Conservation (phyloP, 2,797 vertebrate species). For the Pristis pectinata region DNA sequence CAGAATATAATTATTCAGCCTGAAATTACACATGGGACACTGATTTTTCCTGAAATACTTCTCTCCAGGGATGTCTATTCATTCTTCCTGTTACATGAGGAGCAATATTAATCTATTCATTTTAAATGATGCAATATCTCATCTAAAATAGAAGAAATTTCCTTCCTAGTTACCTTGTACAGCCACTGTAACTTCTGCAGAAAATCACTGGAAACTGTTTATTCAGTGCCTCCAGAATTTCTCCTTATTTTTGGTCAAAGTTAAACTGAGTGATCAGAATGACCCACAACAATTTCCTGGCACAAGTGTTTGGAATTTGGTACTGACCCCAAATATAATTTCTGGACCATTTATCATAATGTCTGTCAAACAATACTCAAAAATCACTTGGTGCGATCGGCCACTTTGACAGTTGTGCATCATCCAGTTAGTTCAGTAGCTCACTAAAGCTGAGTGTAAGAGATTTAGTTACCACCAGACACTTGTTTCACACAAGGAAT, state of each 20-base stretch:
- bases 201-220: too few species aligned
- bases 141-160: neutral
- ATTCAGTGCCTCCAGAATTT: neutral
- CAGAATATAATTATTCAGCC: neutral
- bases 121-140: neutral
- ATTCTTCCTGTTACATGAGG: neutral
- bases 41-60: neutral
- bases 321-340: neutral
- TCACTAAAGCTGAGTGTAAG: neutral
- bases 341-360: neutral
- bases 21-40: neutral
- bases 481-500: neutral
- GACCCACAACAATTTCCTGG: neutral
- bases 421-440: too few species aligned
- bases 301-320: neutral
- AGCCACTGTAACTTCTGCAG: too few species aligned
- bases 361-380: neutral
- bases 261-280: neutral
- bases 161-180: neutral
- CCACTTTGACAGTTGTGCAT: neutral
- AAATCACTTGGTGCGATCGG: neutral
- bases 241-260: neutral
- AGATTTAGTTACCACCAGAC: neutral
- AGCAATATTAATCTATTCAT: neutral
- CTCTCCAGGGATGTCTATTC: neutral